Evolutionary conservation across 2,113 vertebrate species (phyloP), one percentile per base, ranked within the genome.

Genomic region (Xyliphius kryptos): DNA sequence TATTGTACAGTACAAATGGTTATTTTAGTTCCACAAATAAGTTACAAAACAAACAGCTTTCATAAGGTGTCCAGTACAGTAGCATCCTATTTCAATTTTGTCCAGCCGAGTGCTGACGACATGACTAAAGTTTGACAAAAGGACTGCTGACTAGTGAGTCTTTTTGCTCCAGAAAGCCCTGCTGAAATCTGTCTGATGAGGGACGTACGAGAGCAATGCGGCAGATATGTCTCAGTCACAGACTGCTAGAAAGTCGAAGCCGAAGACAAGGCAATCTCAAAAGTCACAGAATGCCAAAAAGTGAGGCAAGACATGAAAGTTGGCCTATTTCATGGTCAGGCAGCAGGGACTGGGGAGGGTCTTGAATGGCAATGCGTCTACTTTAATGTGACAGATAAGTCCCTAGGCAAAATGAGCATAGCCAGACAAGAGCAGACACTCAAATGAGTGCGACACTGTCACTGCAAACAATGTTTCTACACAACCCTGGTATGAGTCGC

Each of bases 271-370:
- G n/a, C n/a, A n/a, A n/a, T n/a, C n/a, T n/a, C n/a, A n/a, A n/a
- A n/a, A 82, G 76, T 69, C 68, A 67, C 67, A 72, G 74, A 81
- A 85, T 78, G 69, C 74, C 73, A 76, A 80, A 66, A 78, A 80
- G 80, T 81, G 77, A 83, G 76, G 79, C 83, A 48, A 85, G 82
- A 85, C 84, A 83, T 85, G 78, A 85, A 86, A 84, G 83, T 86
- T 89, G 85, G 87, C 84, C 86, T 87, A 88, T 88, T 89, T 89
- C 84, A 84, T 81, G 84, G 87, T 85, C 83, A 86, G 83, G 79
- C 81, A 79, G 74, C 73, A 68, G 81, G 74, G n/a, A 84, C 79
- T 71, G 80, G 72, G 63, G 64, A 64, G 82, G 79, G 81, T 82
- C 80, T 76, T 86, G 85, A 89, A 85, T 86, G 85, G 84, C 87